Evolutionary conservation across 2,797 vertebrate genomes (phyloP), one percentile per base, ranked within the genome.

Genomic region (Craterocephalus amniculus): DNA sequence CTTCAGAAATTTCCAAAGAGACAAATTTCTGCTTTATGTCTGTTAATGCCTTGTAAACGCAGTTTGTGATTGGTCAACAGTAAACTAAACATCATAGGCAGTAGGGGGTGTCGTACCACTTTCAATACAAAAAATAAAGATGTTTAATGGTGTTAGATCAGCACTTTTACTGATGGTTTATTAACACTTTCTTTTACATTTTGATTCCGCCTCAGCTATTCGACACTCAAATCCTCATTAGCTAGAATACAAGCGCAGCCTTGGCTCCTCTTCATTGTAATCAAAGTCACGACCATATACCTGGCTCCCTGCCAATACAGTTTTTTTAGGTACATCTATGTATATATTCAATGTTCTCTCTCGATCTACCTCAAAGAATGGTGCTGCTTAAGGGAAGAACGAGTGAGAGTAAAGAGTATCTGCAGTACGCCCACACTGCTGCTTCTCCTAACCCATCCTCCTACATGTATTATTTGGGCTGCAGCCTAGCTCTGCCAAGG

Each of bases 381-480:
- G 52, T 58, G 55, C 71, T 76, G 76, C 88, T 86, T 60, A 68
- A 80, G 78, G 81, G 80, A 72, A 72, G 80, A 78, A 81, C 6
- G 32, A 79, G 77, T 22, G 45, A 64, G 75, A 75, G 70, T 66
- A 81, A 74, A 83, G 76, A 80, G 74, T 83, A 80, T 92, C 78
- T 89, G 90, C 79, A 88, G 84, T 91, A 90, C 90, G 79, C 92
- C 90, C 92, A 93, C 91, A 75, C 84, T 77, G 68, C 83, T 88
- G 84, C 87, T 78, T 83, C 76, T 80, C 58, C 79, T 86, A 80
- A 91, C 88, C 86, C 70, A 0, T 72, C 83, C 79, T 87, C 91
- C 92, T 81, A 91, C 90, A 76, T 70, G 45, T 68, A 86, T 90
- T 90, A 90, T 89, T 76, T 78, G 79, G 83, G 76, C 76, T 63